These are phyloP conservation scores for Drosophila koepferae DNA, from an alignment of 2,888 invertebrate genomes.

Conservation along the genomic window DNA sequence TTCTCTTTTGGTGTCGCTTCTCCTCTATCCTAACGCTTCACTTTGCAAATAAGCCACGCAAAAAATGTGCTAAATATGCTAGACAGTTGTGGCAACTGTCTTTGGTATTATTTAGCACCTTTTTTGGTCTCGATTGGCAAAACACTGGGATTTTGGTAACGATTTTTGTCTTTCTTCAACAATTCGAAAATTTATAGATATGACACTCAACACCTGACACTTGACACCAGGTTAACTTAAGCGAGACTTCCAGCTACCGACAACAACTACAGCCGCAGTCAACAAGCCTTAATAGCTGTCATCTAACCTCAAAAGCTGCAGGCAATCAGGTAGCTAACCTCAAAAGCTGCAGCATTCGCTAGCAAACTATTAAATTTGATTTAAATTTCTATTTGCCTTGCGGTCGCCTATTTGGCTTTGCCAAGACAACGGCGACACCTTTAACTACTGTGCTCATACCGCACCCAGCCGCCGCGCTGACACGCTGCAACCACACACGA, in stretches of 20 bases:
- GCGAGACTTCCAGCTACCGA: not conserved
- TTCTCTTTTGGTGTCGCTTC: not conserved
- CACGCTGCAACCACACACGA: slow-evolving; percentile 41
- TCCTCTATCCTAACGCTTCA: not conserved
- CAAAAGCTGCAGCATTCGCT: slow-evolving; percentile 17
- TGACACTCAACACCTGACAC: slow-evolving; percentile 15
- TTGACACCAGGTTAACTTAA: slow-evolving; percentile 5
- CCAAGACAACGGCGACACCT: slow-evolving; percentile 28
- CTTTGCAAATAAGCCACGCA: slow-evolving; percentile 35
- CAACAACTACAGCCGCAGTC: not conserved
- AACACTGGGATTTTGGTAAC: slow-evolving; percentile 1
- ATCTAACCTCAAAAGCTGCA: slow-evolving; percentile 17
- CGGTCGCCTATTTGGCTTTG: slow-evolving; percentile 45
- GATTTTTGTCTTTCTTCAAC: slow-evolving; percentile 4
- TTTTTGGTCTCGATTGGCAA: slow-evolving; percentile 51
- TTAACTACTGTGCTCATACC: not conserved
- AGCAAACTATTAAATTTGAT: slow-evolving; percentile 48
- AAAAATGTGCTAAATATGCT: slow-evolving; percentile 73
- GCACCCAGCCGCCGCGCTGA: not conserved
- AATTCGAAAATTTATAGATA: not conserved
- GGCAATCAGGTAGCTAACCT: slow-evolving; percentile 7
- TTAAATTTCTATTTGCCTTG: slow-evolving; percentile 47
- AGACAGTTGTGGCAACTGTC: slow-evolving; percentile 23
- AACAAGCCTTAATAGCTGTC: slow-evolving; percentile 9
- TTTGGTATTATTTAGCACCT: slow-evolving; percentile 64